These are phyloP conservation scores for Agriopis marginaria DNA, from an alignment of 2,888 invertebrate species.

Conservation along the genomic window DNA sequence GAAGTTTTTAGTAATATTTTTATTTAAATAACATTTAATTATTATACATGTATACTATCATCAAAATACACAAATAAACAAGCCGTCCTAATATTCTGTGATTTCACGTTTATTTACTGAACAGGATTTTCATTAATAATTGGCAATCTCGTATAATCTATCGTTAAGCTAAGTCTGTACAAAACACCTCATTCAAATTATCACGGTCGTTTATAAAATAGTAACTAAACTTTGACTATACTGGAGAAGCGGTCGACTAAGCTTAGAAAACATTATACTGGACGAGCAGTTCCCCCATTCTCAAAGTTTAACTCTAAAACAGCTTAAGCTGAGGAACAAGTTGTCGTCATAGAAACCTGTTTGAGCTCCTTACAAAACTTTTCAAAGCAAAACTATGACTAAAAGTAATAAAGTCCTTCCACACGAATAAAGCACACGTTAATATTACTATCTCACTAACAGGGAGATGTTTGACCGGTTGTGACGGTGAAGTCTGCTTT, in stretches of 20 bases:
- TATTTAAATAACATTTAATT: too few relatives aligned
- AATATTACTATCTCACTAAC: not conserved
- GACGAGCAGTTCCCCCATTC: slow-evolving; percentile 15
- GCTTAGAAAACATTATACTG: slow-evolving; percentile 16
- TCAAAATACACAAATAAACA: too few relatives aligned
- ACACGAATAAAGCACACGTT: not conserved
- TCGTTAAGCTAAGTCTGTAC: too few relatives aligned
- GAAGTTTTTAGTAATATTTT: too few relatives aligned
- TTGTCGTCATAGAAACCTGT: slow-evolving; percentile 29
- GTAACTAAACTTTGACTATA: too few relatives aligned
- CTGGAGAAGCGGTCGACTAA: not conserved
- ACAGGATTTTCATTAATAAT: too few relatives aligned
- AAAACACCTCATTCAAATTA: too few relatives aligned
- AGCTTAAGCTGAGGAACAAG: slow-evolving; percentile 26
- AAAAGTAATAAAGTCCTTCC: slow-evolving; percentile 20
- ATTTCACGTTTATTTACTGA: too few relatives aligned
- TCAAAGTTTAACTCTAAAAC: slow-evolving; percentile 23
- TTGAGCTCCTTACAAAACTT: slow-evolving; percentile 30
- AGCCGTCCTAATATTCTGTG: too few relatives aligned
- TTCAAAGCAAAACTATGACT: slow-evolving; percentile 29
- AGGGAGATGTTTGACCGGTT: not conserved
- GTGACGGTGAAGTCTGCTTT: not conserved
- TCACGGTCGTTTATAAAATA: too few relatives aligned
- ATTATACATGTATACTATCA: too few relatives aligned
- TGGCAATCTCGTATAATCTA: too few relatives aligned